Evolutionary conservation across 2,888 invertebrate species (phyloP).

Genomic region (Campaea margaritaria): DNA sequence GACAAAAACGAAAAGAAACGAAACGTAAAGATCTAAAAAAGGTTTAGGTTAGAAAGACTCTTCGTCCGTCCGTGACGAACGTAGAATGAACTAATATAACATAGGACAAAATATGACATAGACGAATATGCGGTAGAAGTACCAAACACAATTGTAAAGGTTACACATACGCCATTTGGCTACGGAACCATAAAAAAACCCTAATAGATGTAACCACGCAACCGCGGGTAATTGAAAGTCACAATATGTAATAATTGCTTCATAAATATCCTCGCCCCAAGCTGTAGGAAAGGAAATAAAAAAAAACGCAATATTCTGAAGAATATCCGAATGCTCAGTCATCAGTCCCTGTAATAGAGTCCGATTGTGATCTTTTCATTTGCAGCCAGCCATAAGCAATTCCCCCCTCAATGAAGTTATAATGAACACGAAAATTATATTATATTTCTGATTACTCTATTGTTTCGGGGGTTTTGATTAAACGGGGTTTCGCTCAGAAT

Average conservation of each 20-base stretch:
- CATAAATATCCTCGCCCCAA: conserved; percentile 21
- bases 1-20: too few species aligned
- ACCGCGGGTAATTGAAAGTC: conserved; percentile 23
- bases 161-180: too few species aligned
- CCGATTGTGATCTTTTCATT: conserved; percentile 82
- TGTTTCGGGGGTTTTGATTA: conserved; percentile 73
- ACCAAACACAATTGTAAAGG: too few species aligned
- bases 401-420: conserved; percentile 68
- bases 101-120: too few species aligned
- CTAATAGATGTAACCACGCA: conserved; percentile 13
- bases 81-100: too few species aligned
- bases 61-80: too few species aligned
- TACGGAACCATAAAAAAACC: neutral
- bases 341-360: conserved; percentile 64
- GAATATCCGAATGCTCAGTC: conserved; percentile 46
- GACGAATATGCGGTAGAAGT: too few species aligned
- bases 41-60: too few species aligned
- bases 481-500: conserved; percentile 61
- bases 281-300: conserved; percentile 24
- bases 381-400: conserved; percentile 76
- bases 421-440: conserved; percentile 76
- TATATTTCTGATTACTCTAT: conserved; percentile 78
- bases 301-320: conserved; percentile 38
- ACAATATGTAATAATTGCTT: conserved; percentile 29
- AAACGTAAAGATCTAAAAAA: too few species aligned